These are phyloP conservation scores for Camelus dromedarius DNA, from an alignment of 2,113 vertebrate genomes.

Conservation along the genomic window DNA sequence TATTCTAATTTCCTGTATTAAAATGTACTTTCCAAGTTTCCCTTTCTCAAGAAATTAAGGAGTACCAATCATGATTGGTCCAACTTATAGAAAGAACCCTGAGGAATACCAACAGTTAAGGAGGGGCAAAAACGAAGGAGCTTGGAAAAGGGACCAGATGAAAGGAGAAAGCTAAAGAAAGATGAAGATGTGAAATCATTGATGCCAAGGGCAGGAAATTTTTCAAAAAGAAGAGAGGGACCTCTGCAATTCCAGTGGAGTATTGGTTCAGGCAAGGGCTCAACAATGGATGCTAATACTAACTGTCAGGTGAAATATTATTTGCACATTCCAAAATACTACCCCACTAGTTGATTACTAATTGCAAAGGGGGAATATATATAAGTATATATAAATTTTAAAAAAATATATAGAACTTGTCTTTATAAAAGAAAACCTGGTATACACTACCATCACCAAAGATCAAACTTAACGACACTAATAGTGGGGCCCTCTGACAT, in stretches of 20 bases:
- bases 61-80: neutral
- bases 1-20: neutral
- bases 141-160: neutral
- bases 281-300: neutral
- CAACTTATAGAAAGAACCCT: neutral
- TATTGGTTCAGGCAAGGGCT: neutral
- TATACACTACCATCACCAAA: neutral
- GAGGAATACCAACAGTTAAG: neutral
- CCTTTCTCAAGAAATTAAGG: slow-evolving; percentile 8
- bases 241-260: neutral
- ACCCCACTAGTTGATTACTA: neutral
- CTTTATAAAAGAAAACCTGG: neutral
- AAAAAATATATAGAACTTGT: no score
- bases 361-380: neutral
- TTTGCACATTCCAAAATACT: neutral
- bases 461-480: neutral
- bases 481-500: neutral
- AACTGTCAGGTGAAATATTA: neutral
- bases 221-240: neutral
- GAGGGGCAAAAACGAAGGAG: neutral
- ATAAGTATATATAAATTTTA: neutral
- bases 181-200: neutral
- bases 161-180: neutral
- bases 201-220: neutral
- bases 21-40: neutral